Conservation (phyloP, 2,797 vertebrate species). For the Sebastes dallii region DNA sequence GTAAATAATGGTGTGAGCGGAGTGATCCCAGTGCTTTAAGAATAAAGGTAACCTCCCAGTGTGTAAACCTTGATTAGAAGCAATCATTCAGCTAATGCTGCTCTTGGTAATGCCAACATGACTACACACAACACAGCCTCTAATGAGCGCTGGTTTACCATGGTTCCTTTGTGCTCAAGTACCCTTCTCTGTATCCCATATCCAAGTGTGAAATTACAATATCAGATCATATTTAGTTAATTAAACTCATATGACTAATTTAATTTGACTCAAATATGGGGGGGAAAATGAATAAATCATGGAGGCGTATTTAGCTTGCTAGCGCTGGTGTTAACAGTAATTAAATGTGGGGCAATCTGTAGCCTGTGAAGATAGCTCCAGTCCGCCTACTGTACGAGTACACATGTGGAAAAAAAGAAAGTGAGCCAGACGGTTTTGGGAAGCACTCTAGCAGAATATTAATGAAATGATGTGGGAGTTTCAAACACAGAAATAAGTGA, state of each 20-base stretch:
- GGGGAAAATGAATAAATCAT: constrained; percentile 66
- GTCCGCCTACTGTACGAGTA: constrained; percentile 40
- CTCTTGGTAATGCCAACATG: constrained; percentile 59
- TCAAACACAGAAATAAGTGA: constrained; percentile 49
- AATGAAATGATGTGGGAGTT: constrained; percentile 55
- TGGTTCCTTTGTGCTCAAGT: constrained; percentile 67
- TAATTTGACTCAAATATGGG: constrained; percentile 74
- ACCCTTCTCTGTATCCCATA: constrained; percentile 63
- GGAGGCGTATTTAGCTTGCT: constrained; percentile 69
- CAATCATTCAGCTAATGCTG: constrained; percentile 59
- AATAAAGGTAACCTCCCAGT: constrained; percentile 69
- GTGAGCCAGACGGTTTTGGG: constrained; percentile 35
- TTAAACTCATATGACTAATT: constrained; percentile 81
- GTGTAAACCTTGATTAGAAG: constrained; percentile 70
- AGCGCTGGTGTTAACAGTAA: constrained; percentile 70
- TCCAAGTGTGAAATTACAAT: constrained; percentile 76
- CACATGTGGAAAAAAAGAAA: constrained; percentile 38
- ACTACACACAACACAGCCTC: constrained; percentile 44
- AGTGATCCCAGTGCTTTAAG: constrained; percentile 53
- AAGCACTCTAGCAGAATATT: constrained; percentile 50
- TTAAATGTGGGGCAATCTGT: constrained; percentile 72
- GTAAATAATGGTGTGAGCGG: constrained; percentile 66
- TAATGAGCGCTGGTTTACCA: constrained; percentile 61
- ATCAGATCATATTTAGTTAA: constrained; percentile 79
- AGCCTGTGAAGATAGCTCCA: constrained; percentile 55